These are phyloP conservation scores for Lasioglossum malachurum DNA, from an alignment of 2,888 invertebrate species.

Conservation along the genomic window DNA sequence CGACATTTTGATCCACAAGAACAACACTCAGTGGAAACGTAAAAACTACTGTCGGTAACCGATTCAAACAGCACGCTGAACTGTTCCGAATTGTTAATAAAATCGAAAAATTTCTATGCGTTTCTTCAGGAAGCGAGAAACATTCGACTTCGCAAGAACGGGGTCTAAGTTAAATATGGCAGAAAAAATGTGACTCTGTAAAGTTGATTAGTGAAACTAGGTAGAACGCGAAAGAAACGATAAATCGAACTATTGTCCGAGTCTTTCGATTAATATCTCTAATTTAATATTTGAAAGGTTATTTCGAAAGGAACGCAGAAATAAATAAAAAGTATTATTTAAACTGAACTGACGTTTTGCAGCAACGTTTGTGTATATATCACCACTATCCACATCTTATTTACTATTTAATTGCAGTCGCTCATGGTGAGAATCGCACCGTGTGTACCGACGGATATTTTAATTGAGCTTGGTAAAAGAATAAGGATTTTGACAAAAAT, in stretches of 20 bases:
- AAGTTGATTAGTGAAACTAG: constrained; percentile 15
- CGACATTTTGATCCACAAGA: constrained; percentile 5
- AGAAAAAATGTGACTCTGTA: neutral
- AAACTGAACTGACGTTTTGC: constrained; percentile 22
- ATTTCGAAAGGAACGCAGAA: constrained; percentile 28
- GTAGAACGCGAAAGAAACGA: constrained; percentile 13
- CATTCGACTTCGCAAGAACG: neutral
- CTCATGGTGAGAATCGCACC: no score
- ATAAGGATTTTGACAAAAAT: neutral
- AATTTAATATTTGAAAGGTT: constrained; percentile 46
- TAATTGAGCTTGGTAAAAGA: neutral
- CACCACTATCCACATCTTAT: constrained; percentile 19
- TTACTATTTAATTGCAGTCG: neutral
- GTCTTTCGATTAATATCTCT: constrained; percentile 39
- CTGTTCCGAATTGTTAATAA: constrained; percentile 1
- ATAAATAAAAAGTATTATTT: constrained; percentile 43
- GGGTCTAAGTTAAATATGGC: neutral
- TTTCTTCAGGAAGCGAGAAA: neutral
- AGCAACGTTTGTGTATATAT: neutral
- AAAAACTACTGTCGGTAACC: constrained; percentile 6
- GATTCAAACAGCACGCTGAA: neutral
- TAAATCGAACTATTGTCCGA: constrained; percentile 32
- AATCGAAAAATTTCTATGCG: neutral
- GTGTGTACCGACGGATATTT: no score
- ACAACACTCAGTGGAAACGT: neutral